Base-by-base conservation (phyloP, 2,888 invertebrate genomes). In the Actias luna region DNA sequence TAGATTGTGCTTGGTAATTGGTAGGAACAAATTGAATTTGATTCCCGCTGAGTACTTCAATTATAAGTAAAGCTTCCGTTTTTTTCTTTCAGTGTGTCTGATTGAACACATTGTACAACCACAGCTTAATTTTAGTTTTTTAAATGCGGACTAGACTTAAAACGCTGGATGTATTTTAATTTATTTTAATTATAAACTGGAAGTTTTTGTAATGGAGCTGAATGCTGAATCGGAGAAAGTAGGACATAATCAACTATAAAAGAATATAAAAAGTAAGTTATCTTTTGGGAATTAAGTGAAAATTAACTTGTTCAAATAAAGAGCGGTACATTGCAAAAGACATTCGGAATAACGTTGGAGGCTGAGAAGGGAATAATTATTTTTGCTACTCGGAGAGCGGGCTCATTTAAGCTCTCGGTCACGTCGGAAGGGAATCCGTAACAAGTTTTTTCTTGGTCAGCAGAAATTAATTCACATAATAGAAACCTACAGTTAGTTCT, bases 21-120 rank as follows among this genome's bases (percentile, higher is more conserved):
- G 74, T 71, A 69, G 63, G 71, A 74, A 74, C 77, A 78, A 83
- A 83, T 84, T 82, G 76, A 80, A 84, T 79, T 72, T 71, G 67
- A 71, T 72, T 71, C 68, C 68, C 76, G 75, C 77, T 73, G 75
- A 75, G 74, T 71, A 31, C 22, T 58, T 58, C 16, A 58, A 58
- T 25, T 33, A 35, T 5, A 35, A 36, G 31, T 22, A 22, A 29
- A 58, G 31, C 58, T 33, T 35, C 31, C 58, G 22, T 31, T 36
- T 58, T 36, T 33, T 36, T 22, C 36, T 22, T 12, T 50, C 22
- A 8, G 25, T 25, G 22, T 12, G 12, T 25, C 10, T 10, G 10
- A 25, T 22, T 25, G 46, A 50, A 50, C 46, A 25, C 25, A 22
- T 50, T 50, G 12, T 25, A 22, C 22, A 14, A 12, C 8, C 8